Conservation (phyloP, 2,113 vertebrate genomes). For the Hippoglossus stenolepis region DNA sequence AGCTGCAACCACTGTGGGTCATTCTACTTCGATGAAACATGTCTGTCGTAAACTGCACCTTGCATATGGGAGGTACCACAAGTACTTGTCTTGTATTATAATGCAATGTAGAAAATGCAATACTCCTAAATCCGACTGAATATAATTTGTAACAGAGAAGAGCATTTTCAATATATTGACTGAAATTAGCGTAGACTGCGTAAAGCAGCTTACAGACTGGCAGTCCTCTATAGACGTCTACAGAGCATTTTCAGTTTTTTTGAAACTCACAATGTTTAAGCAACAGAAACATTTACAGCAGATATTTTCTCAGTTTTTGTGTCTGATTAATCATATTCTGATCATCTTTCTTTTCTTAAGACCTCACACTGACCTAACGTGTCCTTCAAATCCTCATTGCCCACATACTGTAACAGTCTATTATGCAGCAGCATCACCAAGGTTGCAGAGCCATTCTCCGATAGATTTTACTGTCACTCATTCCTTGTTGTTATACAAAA, state of each 20-base stretch:
- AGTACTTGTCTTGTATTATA: background rate
- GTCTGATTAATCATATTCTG: background rate
- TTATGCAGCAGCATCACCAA: background rate
- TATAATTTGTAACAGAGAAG: background rate
- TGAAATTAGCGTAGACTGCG: background rate
- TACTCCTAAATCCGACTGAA: background rate
- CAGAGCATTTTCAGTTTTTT: background rate
- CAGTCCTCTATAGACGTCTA: background rate
- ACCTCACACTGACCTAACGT: background rate
- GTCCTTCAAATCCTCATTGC: background rate
- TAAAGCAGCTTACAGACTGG: background rate
- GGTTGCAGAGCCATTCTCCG: background rate
- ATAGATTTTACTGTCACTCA: background rate
- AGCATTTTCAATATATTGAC: background rate
- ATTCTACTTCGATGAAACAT: background rate
- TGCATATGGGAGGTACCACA: background rate
- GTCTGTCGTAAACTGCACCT: background rate
- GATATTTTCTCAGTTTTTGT: background rate
- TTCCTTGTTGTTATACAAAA: background rate
- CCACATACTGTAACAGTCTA: background rate
- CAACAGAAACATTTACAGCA: background rate
- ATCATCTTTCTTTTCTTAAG: background rate
- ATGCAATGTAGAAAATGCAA: background rate
- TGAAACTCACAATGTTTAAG: background rate
- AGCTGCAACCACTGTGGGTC: constrained; percentile 16